phyloP scores from a whole-genome alignment of 2,888 invertebrate species.

The Eudasyphora cyanicolor region DNA sequence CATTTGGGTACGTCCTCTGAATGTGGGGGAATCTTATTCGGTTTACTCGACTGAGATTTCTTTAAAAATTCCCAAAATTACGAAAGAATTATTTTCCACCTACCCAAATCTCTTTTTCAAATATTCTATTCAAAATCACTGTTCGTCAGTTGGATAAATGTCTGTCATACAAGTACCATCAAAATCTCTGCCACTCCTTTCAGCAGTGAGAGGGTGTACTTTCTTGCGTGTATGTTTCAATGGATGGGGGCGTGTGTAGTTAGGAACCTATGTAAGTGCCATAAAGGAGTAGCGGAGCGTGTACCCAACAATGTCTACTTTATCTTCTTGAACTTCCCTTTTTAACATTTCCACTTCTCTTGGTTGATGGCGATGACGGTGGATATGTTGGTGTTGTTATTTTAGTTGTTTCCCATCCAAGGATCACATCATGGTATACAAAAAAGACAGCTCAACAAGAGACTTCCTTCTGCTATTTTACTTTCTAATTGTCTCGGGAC shows the following conservation, averaged over 20 bases:
- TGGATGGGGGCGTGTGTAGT: background rate
- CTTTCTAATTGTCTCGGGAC: constrained; percentile 47
- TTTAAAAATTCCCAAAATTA: too few species aligned
- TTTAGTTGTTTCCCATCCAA: constrained; percentile 17
- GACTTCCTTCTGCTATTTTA: constrained; percentile 46
- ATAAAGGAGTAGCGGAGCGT: constrained; percentile 55
- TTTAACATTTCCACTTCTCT: constrained; percentile 10
- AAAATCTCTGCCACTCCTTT: background rate
- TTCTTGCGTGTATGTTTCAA: background rate
- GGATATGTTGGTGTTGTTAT: background rate
- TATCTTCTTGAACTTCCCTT: constrained; percentile 46
- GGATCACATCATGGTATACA: background rate
- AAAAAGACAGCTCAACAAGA: background rate
- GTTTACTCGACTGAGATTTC: too few species aligned
- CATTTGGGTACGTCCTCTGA: too few species aligned
- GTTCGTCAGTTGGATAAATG: background rate
- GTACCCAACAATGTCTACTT: constrained; percentile 58
- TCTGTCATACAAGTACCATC: background rate
- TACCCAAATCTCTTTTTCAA: too few species aligned
- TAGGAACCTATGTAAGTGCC: constrained; percentile 53
- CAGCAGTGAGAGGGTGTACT: background rate
- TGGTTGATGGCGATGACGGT: background rate
- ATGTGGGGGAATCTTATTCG: too few species aligned
- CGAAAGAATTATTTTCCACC: too few species aligned
- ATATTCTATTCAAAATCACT: background rate